A percentile compares a stretch with the other conserved stretches of the same genome.
phyloP scores from a whole-genome alignment of 35 echinoderm and acorn worm genomes.

The Ptychodera flava region DNA sequence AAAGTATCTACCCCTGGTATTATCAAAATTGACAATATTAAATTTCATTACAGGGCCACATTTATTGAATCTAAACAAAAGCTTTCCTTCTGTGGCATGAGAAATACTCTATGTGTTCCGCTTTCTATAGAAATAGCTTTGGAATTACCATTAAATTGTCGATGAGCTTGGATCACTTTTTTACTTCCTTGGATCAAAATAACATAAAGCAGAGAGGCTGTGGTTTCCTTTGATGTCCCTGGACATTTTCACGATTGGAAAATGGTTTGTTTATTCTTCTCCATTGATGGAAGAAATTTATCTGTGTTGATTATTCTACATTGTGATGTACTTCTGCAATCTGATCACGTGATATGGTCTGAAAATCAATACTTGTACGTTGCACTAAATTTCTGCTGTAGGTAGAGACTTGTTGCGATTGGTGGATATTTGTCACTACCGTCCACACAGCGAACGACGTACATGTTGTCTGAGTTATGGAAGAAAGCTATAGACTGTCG shows the following conservation, averaged over 20 bases:
- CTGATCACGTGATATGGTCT: too few relatives aligned
- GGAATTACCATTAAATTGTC: too few relatives aligned
- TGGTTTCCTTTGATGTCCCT: neutral
- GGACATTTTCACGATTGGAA: neutral
- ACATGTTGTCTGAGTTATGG: constrained; percentile 23
- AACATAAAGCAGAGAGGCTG: neutral
- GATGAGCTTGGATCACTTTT: too few relatives aligned
- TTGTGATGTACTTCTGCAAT: neutral
- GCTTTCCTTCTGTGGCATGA: too few relatives aligned
- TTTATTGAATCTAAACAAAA: too few relatives aligned
- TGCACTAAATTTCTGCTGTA: neutral
- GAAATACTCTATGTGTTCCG: too few relatives aligned
- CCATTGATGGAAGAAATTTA: neutral
- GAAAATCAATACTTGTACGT: too few relatives aligned
- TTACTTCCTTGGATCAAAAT: neutral
- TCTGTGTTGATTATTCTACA: neutral
- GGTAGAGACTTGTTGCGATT: neutral
- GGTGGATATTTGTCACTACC: constrained; percentile 52
- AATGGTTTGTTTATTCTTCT: too few relatives aligned
- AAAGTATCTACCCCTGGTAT: too few relatives aligned
- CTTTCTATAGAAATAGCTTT: too few relatives aligned
- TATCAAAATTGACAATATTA: too few relatives aligned
- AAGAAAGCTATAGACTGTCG: constrained; percentile 57
- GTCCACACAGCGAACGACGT: constrained; percentile 39
- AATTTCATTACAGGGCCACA: too few relatives aligned